Percentiles rank a stretch among this genome's conserved stretches.
Evolutionary conservation across 2,113 vertebrate species (phyloP).

Genomic region (Cinclus mexicanus): DNA sequence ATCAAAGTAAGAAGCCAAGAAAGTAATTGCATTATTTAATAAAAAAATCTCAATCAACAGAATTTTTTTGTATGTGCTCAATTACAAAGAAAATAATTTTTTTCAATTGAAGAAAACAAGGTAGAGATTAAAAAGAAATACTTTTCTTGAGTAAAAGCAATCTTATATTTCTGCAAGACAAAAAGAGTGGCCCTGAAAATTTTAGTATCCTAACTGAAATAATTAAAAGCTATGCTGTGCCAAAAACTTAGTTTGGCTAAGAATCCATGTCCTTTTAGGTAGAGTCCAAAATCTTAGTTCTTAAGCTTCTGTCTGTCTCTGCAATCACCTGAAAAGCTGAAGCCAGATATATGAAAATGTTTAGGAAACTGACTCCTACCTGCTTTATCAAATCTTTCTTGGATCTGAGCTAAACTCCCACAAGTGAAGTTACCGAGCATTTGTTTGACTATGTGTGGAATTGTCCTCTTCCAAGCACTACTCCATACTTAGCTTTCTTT

Average conservation of each 20-base stretch:
- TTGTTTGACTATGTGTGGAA: background rate
- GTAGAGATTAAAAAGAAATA: background rate
- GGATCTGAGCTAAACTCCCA: background rate
- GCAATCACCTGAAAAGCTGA: background rate
- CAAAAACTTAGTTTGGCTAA: background rate
- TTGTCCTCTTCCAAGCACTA: background rate
- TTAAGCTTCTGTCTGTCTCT: background rate
- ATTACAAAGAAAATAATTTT: background rate
- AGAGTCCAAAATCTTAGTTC: background rate
- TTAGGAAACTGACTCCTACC: background rate
- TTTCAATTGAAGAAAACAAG: background rate
- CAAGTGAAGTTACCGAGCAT: background rate
- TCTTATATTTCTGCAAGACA: background rate
- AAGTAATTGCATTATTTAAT: conserved; percentile 47
- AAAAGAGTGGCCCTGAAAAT: background rate
- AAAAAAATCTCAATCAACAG: conserved; percentile 24
- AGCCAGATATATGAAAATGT: background rate
- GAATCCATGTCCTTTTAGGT: background rate
- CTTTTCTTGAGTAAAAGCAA: background rate
- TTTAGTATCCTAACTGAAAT: background rate
- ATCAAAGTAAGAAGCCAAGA: conserved; percentile 26
- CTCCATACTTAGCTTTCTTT: background rate
- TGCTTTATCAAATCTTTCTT: background rate
- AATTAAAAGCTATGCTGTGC: background rate
- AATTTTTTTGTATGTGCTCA: background rate